Base-by-base conservation (phyloP, 53 echinoderm and acorn worm genomes). In the Henricia sp. region DNA sequence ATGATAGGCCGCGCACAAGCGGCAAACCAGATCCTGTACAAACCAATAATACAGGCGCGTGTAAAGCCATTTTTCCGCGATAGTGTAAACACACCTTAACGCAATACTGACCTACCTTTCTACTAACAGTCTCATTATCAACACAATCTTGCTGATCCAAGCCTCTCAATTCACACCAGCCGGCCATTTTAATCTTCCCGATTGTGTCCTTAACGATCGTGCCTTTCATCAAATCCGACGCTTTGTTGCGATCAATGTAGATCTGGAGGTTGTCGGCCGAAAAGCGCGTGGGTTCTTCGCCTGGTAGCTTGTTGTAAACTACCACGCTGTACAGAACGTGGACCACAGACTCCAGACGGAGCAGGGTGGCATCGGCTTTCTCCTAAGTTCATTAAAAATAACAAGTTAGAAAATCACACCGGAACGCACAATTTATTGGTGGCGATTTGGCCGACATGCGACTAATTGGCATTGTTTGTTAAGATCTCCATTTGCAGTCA, bases 131-230 rank as follows among this genome's bases (percentile, higher is more conserved):
- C 12, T 76, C 59, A 56, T 76, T 37, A 0, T 0, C 4, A 2
- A 23, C 19, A 14, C 51, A 38, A 51, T 83, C 66, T n/a, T 46
- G 63, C 16, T n/a, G n/a, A n/a, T 60, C 69, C 9, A 59, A 21
- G 1, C 28, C 56, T 9, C 82, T 74, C 75, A 89, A 54, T 4
- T 89, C 83, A 43, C 82, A 73, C 56, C 82, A 69, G 10, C 67
- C 74, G 0, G 62, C 62, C 25, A 92, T 55, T 2, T 20, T 25
- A 8, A 83, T 51, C 28, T 66, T 75, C 35, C 92, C 92, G 19
- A 54, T 68, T 2, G 37, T 74, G 42, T 92, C 74, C 36, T 5
- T 1, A 6, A 86, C 12, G 4, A 38, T 51, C 12, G 2, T 3
- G 39, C 56, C 70, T 9, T 51, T 34, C 19, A 89, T 38, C 2